Percentiles rank a stretch among this genome's conserved stretches.
phyloP scores from a whole-genome alignment of 1,140 invertebrate genomes.

The Microplitis demolitor region DNA sequence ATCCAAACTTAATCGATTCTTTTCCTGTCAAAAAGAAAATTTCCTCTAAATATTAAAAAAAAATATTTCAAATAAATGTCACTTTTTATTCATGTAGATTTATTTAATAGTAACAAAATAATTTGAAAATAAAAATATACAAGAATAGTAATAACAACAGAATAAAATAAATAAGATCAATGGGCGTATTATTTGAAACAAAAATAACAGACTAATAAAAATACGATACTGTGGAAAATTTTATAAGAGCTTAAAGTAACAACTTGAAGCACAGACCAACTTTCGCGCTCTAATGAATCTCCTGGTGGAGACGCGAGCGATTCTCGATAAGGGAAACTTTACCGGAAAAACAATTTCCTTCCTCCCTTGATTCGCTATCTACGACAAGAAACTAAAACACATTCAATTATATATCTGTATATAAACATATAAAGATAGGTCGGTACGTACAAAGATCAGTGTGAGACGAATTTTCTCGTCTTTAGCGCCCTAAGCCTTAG shows the following conservation, averaged over 20 bases:
- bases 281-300: constrained; percentile 25
- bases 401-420: not conserved
- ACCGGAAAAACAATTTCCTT: constrained; percentile 28
- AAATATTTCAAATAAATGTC: not conserved
- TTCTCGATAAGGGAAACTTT: constrained; percentile 27
- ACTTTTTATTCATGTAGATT: not conserved
- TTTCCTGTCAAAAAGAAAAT: not conserved
- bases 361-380: constrained; percentile 14
- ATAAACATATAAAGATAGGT: too few species aligned
- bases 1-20: not conserved
- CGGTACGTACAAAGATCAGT: not conserved
- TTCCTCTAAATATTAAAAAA: not conserved
- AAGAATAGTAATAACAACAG: not conserved
- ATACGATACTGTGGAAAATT: not conserved
- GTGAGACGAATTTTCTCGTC: not conserved
- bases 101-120: too few species aligned
- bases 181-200: not conserved
- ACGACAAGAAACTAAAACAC: not conserved
- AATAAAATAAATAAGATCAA: not conserved
- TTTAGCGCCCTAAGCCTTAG: not conserved
- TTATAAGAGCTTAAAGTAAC: not conserved
- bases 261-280: constrained; percentile 9
- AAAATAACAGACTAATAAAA: constrained; percentile 12
- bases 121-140: too few species aligned
- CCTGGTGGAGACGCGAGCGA: constrained; percentile 21